Conservation (phyloP, 1,140 invertebrate species). For the Brachionus rotundiformis region DNA sequence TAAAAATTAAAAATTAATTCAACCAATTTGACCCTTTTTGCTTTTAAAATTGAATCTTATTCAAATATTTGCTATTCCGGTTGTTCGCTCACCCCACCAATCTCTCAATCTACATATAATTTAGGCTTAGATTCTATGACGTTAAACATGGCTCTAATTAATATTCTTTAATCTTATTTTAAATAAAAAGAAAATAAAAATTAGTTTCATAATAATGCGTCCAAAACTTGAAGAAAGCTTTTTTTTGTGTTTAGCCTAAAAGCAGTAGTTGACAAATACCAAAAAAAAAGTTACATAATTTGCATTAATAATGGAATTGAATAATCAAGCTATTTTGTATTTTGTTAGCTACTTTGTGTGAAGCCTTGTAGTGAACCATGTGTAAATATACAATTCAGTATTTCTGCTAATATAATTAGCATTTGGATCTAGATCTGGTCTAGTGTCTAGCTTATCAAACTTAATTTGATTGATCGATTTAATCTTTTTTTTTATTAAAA, state of each 20-base stretch:
- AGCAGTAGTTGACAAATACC: not conserved
- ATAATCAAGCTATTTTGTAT: not conserved
- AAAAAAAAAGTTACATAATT: not conserved
- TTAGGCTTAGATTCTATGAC: conserved; percentile 10
- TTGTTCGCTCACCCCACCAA: not conserved
- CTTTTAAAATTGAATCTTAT: conserved; percentile 21
- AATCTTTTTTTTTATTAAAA: conserved; percentile 19
- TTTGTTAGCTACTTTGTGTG: not conserved
- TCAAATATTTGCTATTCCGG: conserved; percentile 38
- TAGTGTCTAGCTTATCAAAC: not conserved
- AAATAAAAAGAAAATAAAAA: conserved; percentile 10
- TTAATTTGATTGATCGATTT: conserved; percentile 23
- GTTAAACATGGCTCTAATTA: conserved; percentile 37
- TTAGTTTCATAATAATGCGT: conserved; percentile 16
- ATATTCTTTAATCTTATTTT: conserved; percentile 46
- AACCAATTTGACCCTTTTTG: conserved; percentile 23
- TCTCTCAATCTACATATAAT: conserved; percentile 6
- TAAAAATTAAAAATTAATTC: conserved; percentile 2
- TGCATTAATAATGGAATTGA: conserved; percentile 1
- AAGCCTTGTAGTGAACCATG: not conserved
- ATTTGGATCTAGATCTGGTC: not conserved
- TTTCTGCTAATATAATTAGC: not conserved
- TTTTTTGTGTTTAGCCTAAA: conserved; percentile 8
- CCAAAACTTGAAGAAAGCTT: not conserved
- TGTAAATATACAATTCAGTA: not conserved